Conservation (phyloP, 2,113 vertebrate genomes). For the mouse (Mus musculus) region DNA sequence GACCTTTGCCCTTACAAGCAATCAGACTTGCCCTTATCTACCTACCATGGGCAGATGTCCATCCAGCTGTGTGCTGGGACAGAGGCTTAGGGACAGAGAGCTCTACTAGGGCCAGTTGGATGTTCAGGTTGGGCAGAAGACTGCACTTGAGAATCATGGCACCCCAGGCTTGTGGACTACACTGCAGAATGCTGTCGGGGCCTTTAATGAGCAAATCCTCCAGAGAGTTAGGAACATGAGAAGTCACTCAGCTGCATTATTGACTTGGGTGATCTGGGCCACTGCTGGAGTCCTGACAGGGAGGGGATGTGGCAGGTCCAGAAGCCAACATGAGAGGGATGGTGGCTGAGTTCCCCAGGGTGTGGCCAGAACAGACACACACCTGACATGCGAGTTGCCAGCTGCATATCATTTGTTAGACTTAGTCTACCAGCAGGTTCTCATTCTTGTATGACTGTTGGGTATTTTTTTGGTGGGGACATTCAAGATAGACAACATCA, state of each 20-base stretch:
- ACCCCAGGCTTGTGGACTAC: neutral
- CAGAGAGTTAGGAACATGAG: too few relatives aligned
- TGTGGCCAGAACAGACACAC: neutral
- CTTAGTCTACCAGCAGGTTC: neutral
- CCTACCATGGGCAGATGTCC: rapidly evolving
- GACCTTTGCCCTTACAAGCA: neutral
- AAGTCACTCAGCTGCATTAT: rapidly evolving
- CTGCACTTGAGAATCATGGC: too few relatives aligned
- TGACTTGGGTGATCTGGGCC: neutral
- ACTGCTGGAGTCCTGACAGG: neutral
- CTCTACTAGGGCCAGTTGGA: too few relatives aligned
- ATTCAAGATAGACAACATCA: neutral
- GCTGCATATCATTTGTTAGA: too few relatives aligned
- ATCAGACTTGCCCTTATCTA: rapidly evolving
- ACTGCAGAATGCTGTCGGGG: rapidly evolving
- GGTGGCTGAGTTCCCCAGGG: neutral
- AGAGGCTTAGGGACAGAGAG: neutral
- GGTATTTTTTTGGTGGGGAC: neutral
- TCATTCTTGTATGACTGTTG: neutral
- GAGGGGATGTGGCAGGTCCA: neutral
- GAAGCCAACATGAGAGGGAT: too few relatives aligned
- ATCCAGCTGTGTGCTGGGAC: neutral
- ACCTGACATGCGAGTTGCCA: neutral
- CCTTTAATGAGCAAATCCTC: neutral
- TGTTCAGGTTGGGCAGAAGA: rapidly evolving